A percentile compares a stretch with the other conserved stretches of the same genome.
These are phyloP conservation scores for Dendrocopos noguchii DNA, from an alignment of 2,113 vertebrate species.

Conservation along the genomic window DNA sequence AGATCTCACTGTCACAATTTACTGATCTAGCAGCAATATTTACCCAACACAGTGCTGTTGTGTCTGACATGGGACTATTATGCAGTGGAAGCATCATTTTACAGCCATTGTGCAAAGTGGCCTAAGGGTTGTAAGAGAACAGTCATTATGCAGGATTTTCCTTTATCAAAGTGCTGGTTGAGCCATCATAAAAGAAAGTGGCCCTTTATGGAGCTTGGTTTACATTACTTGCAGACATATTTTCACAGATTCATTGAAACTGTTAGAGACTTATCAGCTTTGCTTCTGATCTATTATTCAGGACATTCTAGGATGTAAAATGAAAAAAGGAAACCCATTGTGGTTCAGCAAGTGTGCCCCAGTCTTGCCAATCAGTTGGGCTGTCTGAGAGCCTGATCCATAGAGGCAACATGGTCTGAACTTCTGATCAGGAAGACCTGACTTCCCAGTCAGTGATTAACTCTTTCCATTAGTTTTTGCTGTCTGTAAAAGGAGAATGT, in stretches of 20 bases:
- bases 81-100: background rate
- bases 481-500: background rate
- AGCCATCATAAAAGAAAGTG: background rate
- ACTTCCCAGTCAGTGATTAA: background rate
- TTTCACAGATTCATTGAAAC: background rate
- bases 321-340: background rate
- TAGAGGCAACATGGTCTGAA: background rate
- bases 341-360: background rate
- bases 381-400: background rate
- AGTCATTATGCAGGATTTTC: background rate
- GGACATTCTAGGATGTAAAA: background rate
- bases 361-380: background rate
- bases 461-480: background rate
- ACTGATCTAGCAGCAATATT: background rate
- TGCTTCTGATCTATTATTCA: slow-evolving; percentile 15
- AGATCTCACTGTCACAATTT: background rate
- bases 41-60: background rate
- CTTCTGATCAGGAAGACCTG: background rate
- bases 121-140: background rate
- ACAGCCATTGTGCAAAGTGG: background rate
- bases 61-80: background rate
- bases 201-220: background rate
- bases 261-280: background rate
- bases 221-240: background rate
- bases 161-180: background rate